phyloP scores from a whole-genome alignment of 1,140 invertebrate genomes.

The Piezodorus guildinii region DNA sequence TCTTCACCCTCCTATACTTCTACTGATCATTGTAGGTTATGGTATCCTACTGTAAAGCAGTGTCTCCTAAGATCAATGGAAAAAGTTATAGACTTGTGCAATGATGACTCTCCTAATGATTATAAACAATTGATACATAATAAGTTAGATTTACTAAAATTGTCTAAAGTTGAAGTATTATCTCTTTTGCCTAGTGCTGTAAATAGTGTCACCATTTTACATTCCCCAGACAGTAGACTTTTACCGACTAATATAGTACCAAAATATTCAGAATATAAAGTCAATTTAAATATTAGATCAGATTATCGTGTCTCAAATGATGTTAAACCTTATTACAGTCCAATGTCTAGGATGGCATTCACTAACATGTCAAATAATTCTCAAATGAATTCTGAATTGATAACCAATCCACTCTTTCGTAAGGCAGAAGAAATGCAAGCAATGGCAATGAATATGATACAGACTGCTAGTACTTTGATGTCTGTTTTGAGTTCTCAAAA shows the following conservation, averaged over 20 bases:
- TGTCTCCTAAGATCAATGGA: background rate
- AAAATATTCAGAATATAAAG: constrained; percentile 8
- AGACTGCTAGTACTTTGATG: background rate
- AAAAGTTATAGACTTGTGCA: constrained; percentile 7
- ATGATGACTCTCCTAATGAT: background rate
- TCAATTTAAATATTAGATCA: constrained; percentile 7
- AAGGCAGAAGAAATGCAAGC: constrained; percentile 9
- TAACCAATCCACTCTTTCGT: background rate
- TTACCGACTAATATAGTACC: constrained; percentile 6
- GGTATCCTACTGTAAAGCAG: background rate
- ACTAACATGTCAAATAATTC: background rate
- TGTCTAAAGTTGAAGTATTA: background rate
- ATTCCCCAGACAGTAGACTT: background rate
- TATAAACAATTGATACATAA: background rate
- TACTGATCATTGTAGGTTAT: background rate
- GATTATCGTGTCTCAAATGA: background rate
- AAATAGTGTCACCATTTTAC: background rate
- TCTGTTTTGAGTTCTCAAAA: background rate
- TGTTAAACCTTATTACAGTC: no score
- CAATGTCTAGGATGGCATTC: no score
- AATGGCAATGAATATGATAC: constrained; percentile 15
- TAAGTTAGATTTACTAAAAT: background rate
- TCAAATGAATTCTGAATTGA: background rate
- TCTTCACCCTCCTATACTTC: background rate
- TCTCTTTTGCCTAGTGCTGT: background rate